Base-by-base conservation (phyloP, 1,140 invertebrate genomes). In the Ceratosolen solmsi region DNA sequence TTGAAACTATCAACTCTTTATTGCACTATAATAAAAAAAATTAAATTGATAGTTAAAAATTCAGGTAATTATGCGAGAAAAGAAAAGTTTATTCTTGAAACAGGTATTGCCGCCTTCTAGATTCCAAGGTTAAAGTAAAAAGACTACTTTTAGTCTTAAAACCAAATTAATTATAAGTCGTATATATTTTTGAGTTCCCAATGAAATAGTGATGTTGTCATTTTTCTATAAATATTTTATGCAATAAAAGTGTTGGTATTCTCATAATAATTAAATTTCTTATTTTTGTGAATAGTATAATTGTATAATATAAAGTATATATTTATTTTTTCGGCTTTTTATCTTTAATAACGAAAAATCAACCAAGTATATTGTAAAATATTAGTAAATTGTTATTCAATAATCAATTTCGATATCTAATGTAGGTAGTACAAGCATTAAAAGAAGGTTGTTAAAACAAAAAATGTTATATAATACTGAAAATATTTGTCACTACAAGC, bases 61-160 rank as follows among this genome's bases (percentile, higher is more conserved):
- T 73, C 87, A 80, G 73, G 60, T 85, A 89, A 70, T 86, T 88
- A n/a, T 87, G 84, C 93, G 92, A 83, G 93, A 94, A 70, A 93
- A 93, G 83, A 87, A 92, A 83, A 93, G 90, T 71, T 84, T 93
- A 80, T 93, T 94, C 88, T 88, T 93, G 84, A 93, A 93, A 84
- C 93, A 94, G 89, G 93, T 93, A 54, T 86, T 94, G 78, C 93
- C 92, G 76, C 93, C 93, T 22, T 92, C 93, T 60, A 93, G 93
- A 87, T 92, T 93, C 75, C 92, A 92, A 79, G 92, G 84, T 7
- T 91, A 89, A 88, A 88, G 86, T 54, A 91, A 89, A 80, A 87
- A 86, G 60, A 87, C 87, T 41, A 87, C 82, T 71, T 88, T 87
- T 49, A 86, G 84, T 85, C 86, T 84, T 25, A 88, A 87, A 71